phyloP scores from a whole-genome alignment of 1,140 invertebrate genomes.

The Psix sp. region DNA sequence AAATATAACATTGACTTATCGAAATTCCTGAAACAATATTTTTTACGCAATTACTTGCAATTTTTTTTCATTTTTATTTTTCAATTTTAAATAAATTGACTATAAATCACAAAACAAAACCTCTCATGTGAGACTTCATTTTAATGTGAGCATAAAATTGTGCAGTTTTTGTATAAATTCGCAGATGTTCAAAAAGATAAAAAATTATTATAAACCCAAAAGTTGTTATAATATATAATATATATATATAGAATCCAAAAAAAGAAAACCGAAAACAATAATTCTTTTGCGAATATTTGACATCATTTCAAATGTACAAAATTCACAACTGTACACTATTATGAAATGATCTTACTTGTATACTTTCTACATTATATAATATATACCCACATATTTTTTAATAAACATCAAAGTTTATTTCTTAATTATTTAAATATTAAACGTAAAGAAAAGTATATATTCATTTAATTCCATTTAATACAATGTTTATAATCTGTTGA shows the following conservation, averaged over 20 bases:
- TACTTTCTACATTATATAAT: conserved; percentile 24
- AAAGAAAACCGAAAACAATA: not conserved
- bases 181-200: conserved; percentile 8
- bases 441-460: conserved; percentile 27
- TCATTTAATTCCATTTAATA: conserved; percentile 23
- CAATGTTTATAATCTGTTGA: conserved; percentile 11
- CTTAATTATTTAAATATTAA: conserved; percentile 16
- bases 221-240: conserved; percentile 1
- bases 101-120: too few species aligned
- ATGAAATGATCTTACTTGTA: conserved; percentile 6
- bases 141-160: conserved; percentile 22
- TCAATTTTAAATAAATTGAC: too few species aligned
- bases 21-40: too few species aligned
- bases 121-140: conserved; percentile 24
- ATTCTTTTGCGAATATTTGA: not conserved
- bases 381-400: conserved; percentile 12
- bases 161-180: conserved; percentile 39
- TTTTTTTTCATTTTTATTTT: too few species aligned
- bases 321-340: conserved; percentile 38
- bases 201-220: conserved; percentile 9
- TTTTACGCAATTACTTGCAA: too few species aligned
- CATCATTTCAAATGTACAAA: conserved; percentile 29
- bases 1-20: too few species aligned
- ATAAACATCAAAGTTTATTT: not conserved
- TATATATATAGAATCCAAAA: conserved; percentile 9